Conservation (phyloP, 2,113 vertebrate genomes). For the Gobiocypris rarus region DNA sequence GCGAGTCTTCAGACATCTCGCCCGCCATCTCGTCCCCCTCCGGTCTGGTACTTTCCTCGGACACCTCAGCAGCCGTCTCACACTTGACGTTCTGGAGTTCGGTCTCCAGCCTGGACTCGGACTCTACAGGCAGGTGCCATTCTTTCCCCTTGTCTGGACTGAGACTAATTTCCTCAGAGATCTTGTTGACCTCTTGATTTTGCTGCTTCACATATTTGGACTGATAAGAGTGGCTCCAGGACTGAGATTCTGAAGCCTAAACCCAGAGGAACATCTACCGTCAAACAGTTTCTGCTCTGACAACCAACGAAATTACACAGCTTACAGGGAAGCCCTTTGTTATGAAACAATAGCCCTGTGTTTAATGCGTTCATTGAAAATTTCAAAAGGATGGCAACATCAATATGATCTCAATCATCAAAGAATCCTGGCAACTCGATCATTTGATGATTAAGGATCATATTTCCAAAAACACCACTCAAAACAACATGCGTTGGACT, state of each 20-base stretch:
- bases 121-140: slow-evolving; percentile 80
- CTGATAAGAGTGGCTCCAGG: slow-evolving; percentile 91
- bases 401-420: slow-evolving; percentile 42
- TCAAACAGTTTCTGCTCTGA: slow-evolving; percentile 58
- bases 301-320: slow-evolving; percentile 50
- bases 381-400: neutral
- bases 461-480: slow-evolving; percentile 9
- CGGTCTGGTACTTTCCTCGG: slow-evolving; percentile 87
- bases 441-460: slow-evolving; percentile 34
- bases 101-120: slow-evolving; percentile 82
- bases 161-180: slow-evolving; percentile 86
- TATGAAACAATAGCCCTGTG: slow-evolving; percentile 41
- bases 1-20: slow-evolving; percentile 85
- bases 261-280: slow-evolving; percentile 74
- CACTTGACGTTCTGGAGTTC: slow-evolving; percentile 86
- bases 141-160: slow-evolving; percentile 88
- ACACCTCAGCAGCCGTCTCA: slow-evolving; percentile 76
- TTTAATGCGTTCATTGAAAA: slow-evolving; percentile 14
- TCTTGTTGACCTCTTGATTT: slow-evolving; percentile 85
- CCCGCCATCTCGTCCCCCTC: slow-evolving; percentile 82
- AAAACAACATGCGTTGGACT: slow-evolving; percentile 16
- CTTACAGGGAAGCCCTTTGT: slow-evolving; percentile 55
- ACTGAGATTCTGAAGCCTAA: slow-evolving; percentile 90
- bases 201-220: slow-evolving; percentile 92
- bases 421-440: slow-evolving; percentile 22